phyloP scores from a whole-genome alignment of 2,113 vertebrate genomes.

The Gambusia affinis region DNA sequence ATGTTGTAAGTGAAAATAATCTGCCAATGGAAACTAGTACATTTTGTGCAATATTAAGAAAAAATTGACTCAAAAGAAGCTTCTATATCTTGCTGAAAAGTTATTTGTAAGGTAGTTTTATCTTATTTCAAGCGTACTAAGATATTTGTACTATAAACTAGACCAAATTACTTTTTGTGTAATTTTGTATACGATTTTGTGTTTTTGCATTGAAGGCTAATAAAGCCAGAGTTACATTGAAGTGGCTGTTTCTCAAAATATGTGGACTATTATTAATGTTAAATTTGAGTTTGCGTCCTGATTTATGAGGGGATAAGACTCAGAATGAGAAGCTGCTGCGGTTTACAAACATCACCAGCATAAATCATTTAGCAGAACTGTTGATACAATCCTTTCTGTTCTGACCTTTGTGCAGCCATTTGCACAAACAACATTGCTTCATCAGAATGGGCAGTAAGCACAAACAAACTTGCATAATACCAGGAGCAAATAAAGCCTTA shows the following conservation, averaged over 20 bases:
- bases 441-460: neutral
- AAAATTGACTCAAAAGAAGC: too few species aligned
- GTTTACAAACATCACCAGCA: too few species aligned
- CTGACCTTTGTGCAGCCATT: neutral
- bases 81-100: too few species aligned
- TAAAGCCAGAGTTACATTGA: neutral
- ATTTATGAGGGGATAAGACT: neutral
- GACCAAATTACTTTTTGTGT: too few species aligned
- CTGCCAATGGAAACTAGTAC: too few species aligned
- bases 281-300: neutral
- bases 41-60: too few species aligned
- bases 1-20: too few species aligned
- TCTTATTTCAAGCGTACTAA: too few species aligned
- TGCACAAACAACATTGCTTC: neutral
- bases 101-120: too few species aligned
- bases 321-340: neutral
- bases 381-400: neutral
- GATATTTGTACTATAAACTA: too few species aligned
- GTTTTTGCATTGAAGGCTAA: neutral
- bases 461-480: slow-evolving; percentile 3
- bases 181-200: too few species aligned
- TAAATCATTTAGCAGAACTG: too few species aligned
- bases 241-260: neutral
- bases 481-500: neutral
- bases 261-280: neutral